Base-by-base conservation (phyloP, 2,797 vertebrate genomes). In the Poeciliopsis presidionis region DNA sequence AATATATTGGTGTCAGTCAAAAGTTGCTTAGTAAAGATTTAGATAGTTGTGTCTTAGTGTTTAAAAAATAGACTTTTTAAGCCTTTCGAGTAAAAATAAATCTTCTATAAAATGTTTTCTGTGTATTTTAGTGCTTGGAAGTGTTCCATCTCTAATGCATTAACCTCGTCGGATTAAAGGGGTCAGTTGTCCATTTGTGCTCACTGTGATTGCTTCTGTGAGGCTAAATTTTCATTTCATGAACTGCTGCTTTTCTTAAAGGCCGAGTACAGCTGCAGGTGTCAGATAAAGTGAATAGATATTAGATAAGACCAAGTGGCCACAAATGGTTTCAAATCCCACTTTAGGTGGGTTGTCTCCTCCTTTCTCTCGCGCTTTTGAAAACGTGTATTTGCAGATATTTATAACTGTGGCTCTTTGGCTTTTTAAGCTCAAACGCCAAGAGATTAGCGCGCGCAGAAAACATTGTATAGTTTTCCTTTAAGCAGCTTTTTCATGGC, bases 111-210 rank as follows among this genome's bases (percentile, higher is more conserved):
- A 76, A 75, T 81, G 81, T 77, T 89, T 69, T 70, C 13, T 28
- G 67, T 41, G 72, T 78, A 74, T 82, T 88, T 86, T 77, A 85
- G 69, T 72, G 72, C 71, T 85, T 70, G 67, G 67, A 70, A 28
- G 67, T 70, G n/a, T 70, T 85, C 81, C 85, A 88, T 89, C 79
- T 91, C 81, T 83, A 86, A 90, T 87, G 84, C 84, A 90, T 88
- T 93, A 89, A 89, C 87, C 87, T 91, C 84, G 71, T 61, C 77
- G 86, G 85, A 90, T 91, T 84, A 88, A 91, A 25, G 81, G 84
- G 87, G 87, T 90, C 88, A 86, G 70, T 43, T 72, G 81, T 86
- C 81, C 89, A 85, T 89, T 90, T 82, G 74, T 75, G 74, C 78
- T 80, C 18, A 7, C 76, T 88, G 80, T 75, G 86, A 91, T 92